Percentiles rank a stretch among this genome's conserved stretches.
Evolutionary conservation across 2,888 invertebrate genomes (phyloP).

Genomic region (Escarpia spicata): DNA sequence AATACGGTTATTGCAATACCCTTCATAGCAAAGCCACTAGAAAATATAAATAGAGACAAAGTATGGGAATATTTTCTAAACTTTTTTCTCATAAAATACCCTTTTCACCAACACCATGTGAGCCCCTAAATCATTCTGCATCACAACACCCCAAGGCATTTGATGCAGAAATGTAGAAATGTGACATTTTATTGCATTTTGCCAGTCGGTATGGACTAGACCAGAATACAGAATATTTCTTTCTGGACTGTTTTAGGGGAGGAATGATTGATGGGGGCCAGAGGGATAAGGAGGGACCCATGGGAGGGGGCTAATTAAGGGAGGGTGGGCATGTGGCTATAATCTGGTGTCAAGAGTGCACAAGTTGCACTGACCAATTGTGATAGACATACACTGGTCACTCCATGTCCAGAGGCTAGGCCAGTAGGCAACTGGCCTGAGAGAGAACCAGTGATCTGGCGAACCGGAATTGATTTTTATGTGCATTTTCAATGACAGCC

Average conservation of each 20-base stretch:
- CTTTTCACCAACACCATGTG: not conserved
- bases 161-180: not conserved
- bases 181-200: not conserved
- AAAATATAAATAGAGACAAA: not conserved
- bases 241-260: not conserved
- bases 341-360: not conserved
- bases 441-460: not conserved
- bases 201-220: not conserved
- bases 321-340: not conserved
- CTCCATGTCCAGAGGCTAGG: not conserved
- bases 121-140: not conserved
- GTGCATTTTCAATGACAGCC: not conserved
- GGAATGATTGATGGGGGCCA: not conserved
- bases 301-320: not conserved
- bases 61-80: no score
- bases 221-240: not conserved
- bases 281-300: not conserved
- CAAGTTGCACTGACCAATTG: not conserved
- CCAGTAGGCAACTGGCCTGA: not conserved
- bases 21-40: not conserved
- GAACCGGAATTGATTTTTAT: conserved; percentile 16
- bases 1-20: not conserved
- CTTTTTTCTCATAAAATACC: not conserved
- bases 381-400: not conserved
- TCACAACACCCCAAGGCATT: not conserved